Base-by-base conservation (phyloP, 1,140 invertebrate genomes). In the Megathymus violae region DNA sequence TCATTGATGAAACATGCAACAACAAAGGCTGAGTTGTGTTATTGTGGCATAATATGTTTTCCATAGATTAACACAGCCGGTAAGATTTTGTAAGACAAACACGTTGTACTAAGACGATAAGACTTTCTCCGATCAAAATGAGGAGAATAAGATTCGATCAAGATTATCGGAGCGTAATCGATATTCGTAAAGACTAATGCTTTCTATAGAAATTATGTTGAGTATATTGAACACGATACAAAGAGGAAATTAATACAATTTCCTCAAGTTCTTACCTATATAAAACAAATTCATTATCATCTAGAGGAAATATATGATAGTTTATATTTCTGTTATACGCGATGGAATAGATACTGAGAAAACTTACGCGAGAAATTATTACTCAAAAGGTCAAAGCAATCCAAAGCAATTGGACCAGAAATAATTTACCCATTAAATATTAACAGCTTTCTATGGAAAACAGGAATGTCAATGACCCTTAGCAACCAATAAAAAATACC, bases 71-170 rank as follows among this genome's bases (percentile, higher is more conserved):
- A 65, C 58, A 36, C 43, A 58, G 13, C 44, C 41, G 31, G 52
- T 69, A 51, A 50, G 14, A 43, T 54, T 63, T 27, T 58, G 48
- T 66, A 69, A 68, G 44, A 43, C 50, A 56, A 43, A 62, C 17
- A 54, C 40, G 68, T 70, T 58, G 50, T 67, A 56, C 66, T 73
- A 65, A 56, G 52, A 61, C 64, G 71, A 67, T 51, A 69, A 31
- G 62, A 80, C 85, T 89, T 88, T 88, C 87, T 82, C 86, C 67
- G 48, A 74, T 74, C 61, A 74, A 81, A 76, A 73, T 71, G 71
- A 74, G 60, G 67, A 71, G 58, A 72, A 61, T 64, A 52, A 69
- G 74, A 81, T 78, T 76, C 60, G 69, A 81, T 80, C 71, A 56
- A 76, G 76, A 81, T 83, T 77, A 81, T 78, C 73, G 59, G 66